Evolutionary conservation across 37 sponge, comb jelly and placozoan genomes (phyloP).

Genomic region (Tethya wilhelma): DNA sequence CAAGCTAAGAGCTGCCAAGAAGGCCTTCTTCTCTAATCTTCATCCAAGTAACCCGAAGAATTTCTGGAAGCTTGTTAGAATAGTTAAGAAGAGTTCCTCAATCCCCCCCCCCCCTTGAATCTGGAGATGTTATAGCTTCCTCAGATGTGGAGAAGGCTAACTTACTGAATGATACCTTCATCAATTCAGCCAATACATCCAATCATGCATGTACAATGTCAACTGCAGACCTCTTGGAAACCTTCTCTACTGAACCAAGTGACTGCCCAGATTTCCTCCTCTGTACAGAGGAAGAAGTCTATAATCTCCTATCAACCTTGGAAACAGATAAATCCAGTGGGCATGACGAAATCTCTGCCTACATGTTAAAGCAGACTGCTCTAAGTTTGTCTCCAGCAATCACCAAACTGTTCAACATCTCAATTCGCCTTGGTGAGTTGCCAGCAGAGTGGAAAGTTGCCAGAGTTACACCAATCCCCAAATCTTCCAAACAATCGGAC

Average conservation of each 20-base stretch:
- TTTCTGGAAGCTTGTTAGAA: constrained; percentile 13
- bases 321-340: constrained; percentile 24
- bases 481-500: not conserved
- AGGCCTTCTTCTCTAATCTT: not conserved
- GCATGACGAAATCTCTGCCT: constrained; percentile 20
- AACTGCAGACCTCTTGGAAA: too few species aligned
- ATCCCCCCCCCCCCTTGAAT: not conserved
- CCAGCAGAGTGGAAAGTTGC: constrained; percentile 9
- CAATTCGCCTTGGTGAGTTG: not conserved
- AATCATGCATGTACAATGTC: not conserved
- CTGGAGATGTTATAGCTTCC: not conserved
- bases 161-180: not conserved
- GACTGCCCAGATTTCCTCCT: not conserved
- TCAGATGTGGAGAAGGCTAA: constrained; percentile 1
- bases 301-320: not conserved
- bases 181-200: not conserved
- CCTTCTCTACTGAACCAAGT: not conserved
- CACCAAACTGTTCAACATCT: constrained; percentile 27
- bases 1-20: constrained; percentile 1
- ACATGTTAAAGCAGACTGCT: constrained; percentile 21
- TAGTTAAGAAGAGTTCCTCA: constrained; percentile 1
- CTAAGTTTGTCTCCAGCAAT: constrained; percentile 8
- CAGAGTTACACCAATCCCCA: constrained; percentile 1
- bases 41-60: not conserved
- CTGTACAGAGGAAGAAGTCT: constrained; percentile 13